Evolutionary conservation across 2,888 invertebrate species (phyloP), one percentile per base, ranked within the genome.

Genomic region (Barypeithes pellucidus): DNA sequence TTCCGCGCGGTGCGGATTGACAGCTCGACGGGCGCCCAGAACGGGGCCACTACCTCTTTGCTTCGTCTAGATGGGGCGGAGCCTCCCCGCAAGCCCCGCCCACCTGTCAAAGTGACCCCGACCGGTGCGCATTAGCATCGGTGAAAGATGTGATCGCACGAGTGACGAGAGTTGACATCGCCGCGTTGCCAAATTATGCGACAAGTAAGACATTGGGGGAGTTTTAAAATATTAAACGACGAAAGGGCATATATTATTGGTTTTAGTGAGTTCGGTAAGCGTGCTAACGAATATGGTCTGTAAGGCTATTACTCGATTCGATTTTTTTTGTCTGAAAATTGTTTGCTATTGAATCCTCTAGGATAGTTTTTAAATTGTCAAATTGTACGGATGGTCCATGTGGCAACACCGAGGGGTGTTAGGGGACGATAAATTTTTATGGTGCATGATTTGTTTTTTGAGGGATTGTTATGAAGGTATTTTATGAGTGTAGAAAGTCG

Each of bases 71-170:
- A 81, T 81, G 41, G 50, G 75, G 75, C 67, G 75, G 75, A 52
- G 73, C 39, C 18, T 62, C 39, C 39, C 36, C 62, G 54, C n/a
- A 76, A 57, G 77, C 76, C 76, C 83, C 77, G 85, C 86, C 85
- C 85, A 84, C 84, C 85, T 86, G 86, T 86, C 86, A 84, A 84
- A 79, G 83, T 85, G 85, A 85, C 85, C 81, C 82, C 84, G 83
- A 65, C 71, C 78, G 84, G 82, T 85, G 86, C 85, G 85, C 85
- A 80, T 79, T 80, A 79, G 81, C 72, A 78, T 76, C 78, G 75
- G 67, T 79, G 68, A 71, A 63, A 68, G 75, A 72, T 69, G 72
- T 63, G 75, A 75, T 69, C 66, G 66, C 61, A 29, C 45, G 67
- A 57, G 70, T 86, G 86, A 86, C 84, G 86, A 85, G 85, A 84